A percentile compares a stretch with the other conserved stretches of the same genome.
phyloP scores from a whole-genome alignment of 2,888 invertebrate genomes.

The Cactoblastis cactorum region DNA sequence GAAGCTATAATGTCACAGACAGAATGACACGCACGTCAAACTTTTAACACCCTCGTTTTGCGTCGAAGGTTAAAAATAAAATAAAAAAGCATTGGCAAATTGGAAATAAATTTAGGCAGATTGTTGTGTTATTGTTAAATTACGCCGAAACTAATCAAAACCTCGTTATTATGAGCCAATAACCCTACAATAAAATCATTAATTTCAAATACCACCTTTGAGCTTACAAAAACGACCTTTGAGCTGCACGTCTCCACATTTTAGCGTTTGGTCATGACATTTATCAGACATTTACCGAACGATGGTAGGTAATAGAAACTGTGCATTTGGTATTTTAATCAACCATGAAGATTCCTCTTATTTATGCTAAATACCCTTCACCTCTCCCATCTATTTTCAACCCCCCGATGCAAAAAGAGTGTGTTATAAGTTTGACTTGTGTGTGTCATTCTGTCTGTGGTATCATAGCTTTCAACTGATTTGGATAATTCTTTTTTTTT shows the following conservation, averaged over 20 bases:
- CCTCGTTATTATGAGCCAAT: not conserved
- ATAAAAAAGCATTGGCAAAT: too few relatives aligned
- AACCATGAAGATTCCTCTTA: not conserved
- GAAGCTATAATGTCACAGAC: too few relatives aligned
- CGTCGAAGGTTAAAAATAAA: too few relatives aligned
- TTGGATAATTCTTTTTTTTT: too few relatives aligned
- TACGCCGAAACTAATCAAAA: not conserved
- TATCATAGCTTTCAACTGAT: too few relatives aligned
- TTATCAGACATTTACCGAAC: conserved; percentile 21
- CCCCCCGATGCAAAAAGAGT: too few relatives aligned
- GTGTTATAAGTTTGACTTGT: too few relatives aligned
- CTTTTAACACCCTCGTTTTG: too few relatives aligned
- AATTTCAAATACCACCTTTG: conserved; percentile 17
- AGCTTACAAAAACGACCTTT: conserved; percentile 37
- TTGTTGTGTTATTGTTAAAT: too few relatives aligned
- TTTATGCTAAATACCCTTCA: not conserved
- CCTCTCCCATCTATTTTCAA: not conserved
- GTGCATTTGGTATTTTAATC: conserved; percentile 6
- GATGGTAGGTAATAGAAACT: conserved; percentile 2
- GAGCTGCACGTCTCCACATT: conserved; percentile 6
- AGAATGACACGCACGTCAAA: too few relatives aligned
- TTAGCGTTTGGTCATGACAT: conserved; percentile 33
- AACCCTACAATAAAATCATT: not conserved
- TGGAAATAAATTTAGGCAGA: not conserved
- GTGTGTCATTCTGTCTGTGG: too few relatives aligned